These are phyloP conservation scores for Ctenopoma kingsleyae DNA, from an alignment of 2,797 vertebrate genomes.

Conservation along the genomic window DNA sequence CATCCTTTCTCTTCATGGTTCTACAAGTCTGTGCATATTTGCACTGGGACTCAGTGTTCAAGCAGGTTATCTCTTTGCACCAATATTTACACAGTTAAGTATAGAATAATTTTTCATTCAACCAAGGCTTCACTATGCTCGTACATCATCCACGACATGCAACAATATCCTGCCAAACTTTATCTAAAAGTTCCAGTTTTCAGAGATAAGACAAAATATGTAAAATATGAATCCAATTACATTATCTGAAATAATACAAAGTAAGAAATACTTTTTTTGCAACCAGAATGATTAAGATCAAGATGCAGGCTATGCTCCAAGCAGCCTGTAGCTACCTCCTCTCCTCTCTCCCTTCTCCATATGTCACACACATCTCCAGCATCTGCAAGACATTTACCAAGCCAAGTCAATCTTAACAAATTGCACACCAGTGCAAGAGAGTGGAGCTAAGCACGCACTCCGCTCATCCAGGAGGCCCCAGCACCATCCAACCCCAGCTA, in stretches of 20 bases:
- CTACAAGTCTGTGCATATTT: conserved; percentile 60
- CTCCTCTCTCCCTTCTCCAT: conserved; percentile 53
- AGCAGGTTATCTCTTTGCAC: conserved; percentile 33
- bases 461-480: conserved; percentile 85
- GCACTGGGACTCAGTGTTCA: conserved; percentile 31
- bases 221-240: conserved; percentile 16
- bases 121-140: not conserved
- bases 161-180: conserved; percentile 15
- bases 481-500: conserved; percentile 53
- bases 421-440: conserved; percentile 86
- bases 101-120: not conserved
- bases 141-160: conserved; percentile 1
- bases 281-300: conserved; percentile 1
- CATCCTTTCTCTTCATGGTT: conserved; percentile 31
- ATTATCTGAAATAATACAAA: conserved; percentile 13
- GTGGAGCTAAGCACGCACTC: conserved; percentile 86
- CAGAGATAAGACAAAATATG: not conserved
- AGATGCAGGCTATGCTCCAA: conserved; percentile 1
- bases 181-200: not conserved
- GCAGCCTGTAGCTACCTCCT: conserved; percentile 1
- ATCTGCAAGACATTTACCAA: conserved; percentile 90
- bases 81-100: conserved; percentile 26
- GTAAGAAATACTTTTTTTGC: not conserved
- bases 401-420: conserved; percentile 87
- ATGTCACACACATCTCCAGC: conserved; percentile 79